Evolutionary conservation across 2,113 vertebrate species (phyloP).

Genomic region (Caranx melampygus): DNA sequence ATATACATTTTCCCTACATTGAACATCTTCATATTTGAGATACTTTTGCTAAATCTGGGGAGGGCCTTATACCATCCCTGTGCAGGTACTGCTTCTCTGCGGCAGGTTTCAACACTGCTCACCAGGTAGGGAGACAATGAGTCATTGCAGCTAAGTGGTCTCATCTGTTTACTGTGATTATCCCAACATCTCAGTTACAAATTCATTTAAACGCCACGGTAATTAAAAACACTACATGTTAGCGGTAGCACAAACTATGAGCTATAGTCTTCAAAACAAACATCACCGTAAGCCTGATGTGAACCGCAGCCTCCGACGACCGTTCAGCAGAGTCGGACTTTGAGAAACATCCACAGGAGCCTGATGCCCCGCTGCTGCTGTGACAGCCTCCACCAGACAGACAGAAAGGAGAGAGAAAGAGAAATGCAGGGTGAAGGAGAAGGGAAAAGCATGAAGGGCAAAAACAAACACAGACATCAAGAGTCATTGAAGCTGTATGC

Average conservation of each 20-base stretch:
- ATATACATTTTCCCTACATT: too few species aligned
- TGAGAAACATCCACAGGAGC: constrained; percentile 40
- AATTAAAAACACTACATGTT: background rate
- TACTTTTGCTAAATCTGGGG: background rate
- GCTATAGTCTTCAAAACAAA: background rate
- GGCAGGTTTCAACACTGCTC: background rate
- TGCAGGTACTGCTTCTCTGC: too few species aligned
- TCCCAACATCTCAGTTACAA: constrained; percentile 4
- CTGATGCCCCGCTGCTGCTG: constrained; percentile 41
- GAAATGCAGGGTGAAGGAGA: constrained; percentile 30
- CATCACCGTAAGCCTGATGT: background rate
- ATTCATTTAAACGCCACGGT: background rate
- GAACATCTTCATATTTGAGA: background rate
- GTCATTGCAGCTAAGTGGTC: background rate
- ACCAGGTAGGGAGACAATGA: constrained; percentile 1
- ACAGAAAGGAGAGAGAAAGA: constrained; percentile 42
- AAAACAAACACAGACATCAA: constrained; percentile 80
- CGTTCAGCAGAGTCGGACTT: constrained; percentile 39
- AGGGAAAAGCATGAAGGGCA: constrained; percentile 46
- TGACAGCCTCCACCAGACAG: constrained; percentile 58
- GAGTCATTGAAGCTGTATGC: constrained; percentile 71
- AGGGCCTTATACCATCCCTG: background rate
- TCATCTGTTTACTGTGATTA: constrained; percentile 30
- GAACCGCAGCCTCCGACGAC: constrained; percentile 6
- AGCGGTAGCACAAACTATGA: background rate